These are phyloP conservation scores for Noctua janthina DNA, from an alignment of 2,888 invertebrate species.

Conservation along the genomic window DNA sequence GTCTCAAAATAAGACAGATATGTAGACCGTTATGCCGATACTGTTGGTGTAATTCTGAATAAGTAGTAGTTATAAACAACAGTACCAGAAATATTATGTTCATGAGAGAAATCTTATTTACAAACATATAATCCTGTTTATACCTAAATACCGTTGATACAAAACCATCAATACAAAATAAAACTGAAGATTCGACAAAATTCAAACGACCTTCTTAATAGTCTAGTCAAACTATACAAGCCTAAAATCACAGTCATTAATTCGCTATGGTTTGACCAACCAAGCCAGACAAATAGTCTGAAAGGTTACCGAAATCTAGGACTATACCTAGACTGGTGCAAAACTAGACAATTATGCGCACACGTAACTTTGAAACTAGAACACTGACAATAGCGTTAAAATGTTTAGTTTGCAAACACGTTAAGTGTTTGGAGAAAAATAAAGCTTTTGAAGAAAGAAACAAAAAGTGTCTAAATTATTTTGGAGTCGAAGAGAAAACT, in stretches of 20 bases:
- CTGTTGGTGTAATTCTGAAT: neutral
- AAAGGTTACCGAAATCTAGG: constrained; percentile 54
- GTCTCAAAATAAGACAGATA: no score
- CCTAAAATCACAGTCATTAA: neutral
- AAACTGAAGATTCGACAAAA: neutral
- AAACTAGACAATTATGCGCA: constrained; percentile 41
- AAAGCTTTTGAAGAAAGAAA: neutral
- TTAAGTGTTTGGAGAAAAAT: constrained; percentile 8
- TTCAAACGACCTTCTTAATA: neutral
- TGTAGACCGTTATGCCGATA: no score
- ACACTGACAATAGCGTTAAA: constrained; percentile 20
- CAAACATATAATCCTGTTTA: neutral
- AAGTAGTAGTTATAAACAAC: neutral
- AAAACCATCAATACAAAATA: neutral
- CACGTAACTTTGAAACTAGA: constrained; percentile 45
- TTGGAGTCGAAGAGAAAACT: neutral
- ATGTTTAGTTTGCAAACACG: constrained; percentile 4
- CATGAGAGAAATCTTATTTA: neutral
- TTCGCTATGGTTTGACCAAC: neutral
- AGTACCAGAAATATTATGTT: no score
- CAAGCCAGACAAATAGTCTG: neutral
- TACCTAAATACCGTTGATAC: neutral
- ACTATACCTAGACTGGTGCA: constrained; percentile 32
- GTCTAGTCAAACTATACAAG: neutral
- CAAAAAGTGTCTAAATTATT: neutral